These are phyloP conservation scores for Marcusenius ussheri DNA, from an alignment of 2,113 vertebrate species.

Conservation along the genomic window DNA sequence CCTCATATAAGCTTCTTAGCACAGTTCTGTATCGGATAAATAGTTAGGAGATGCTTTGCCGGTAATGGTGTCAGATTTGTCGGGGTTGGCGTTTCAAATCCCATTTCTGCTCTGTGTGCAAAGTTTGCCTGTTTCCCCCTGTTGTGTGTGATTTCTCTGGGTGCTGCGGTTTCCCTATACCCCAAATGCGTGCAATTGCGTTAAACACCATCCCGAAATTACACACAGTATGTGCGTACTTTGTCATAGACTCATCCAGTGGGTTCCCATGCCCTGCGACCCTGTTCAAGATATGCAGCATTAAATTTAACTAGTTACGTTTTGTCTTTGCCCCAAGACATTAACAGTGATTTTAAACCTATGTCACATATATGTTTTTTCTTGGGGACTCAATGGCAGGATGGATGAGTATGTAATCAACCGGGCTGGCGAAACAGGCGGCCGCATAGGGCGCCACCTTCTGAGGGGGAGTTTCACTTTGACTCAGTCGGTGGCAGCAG, in stretches of 20 bases:
- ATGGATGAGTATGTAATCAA: not conserved
- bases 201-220: not conserved
- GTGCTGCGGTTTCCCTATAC: not conserved
- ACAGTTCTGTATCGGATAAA: not conserved
- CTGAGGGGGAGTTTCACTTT: not conserved
- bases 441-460: not conserved
- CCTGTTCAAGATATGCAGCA: not conserved
- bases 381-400: not conserved
- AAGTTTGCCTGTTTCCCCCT: not conserved
- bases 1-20: not conserved
- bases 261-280: not conserved
- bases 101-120: not conserved
- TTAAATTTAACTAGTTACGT: not conserved
- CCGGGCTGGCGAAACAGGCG: not conserved
- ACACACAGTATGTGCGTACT: not conserved
- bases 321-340: not conserved
- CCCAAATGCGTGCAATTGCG: not conserved
- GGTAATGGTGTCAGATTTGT: not conserved
- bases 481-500: not conserved
- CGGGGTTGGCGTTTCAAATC: not conserved
- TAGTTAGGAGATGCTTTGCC: not conserved
- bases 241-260: not conserved
- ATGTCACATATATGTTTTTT: not conserved
- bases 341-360: not conserved
- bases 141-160: not conserved